Conservation (phyloP, 2,113 vertebrate species). For the Epinephelus fuscoguttatus region DNA sequence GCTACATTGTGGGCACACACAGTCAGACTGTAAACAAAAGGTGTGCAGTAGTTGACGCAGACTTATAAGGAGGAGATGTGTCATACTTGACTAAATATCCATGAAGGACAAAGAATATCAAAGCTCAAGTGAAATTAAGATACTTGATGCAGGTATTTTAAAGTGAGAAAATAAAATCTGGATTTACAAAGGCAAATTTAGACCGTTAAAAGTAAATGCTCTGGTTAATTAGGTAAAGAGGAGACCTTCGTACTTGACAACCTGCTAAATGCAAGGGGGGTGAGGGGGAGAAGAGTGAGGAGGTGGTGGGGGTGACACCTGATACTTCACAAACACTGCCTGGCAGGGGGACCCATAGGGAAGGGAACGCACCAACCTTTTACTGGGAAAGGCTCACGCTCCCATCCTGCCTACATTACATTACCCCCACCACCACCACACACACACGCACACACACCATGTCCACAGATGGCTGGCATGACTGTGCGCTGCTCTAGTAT, state of each 20-base stretch:
- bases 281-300: constrained; percentile 11
- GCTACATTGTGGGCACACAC: neutral
- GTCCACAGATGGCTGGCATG: constrained; percentile 89
- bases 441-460: constrained; percentile 43
- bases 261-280: constrained; percentile 82
- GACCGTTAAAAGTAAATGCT: constrained; percentile 34
- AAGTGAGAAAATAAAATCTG: constrained; percentile 17
- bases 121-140: neutral
- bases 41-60: constrained; percentile 11
- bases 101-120: neutral
- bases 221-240: constrained; percentile 61
- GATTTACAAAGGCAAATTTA: constrained; percentile 19
- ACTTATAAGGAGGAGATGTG: neutral
- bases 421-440: constrained; percentile 42
- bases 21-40: constrained; percentile 30
- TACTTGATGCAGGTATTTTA: neutral
- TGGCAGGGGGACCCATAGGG: constrained; percentile 77
- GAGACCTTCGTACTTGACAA: constrained; percentile 84
- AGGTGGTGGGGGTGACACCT: constrained; percentile 73
- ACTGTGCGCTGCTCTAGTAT: constrained; percentile 91
- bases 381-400: constrained; percentile 82
- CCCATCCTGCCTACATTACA: constrained; percentile 84
- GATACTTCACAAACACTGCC: constrained; percentile 84
- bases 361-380: constrained; percentile 81
- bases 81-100: constrained; percentile 6